These are phyloP conservation scores for Drosophila parthenogenetica DNA, from an alignment of 2,888 invertebrate species.

Conservation along the genomic window DNA sequence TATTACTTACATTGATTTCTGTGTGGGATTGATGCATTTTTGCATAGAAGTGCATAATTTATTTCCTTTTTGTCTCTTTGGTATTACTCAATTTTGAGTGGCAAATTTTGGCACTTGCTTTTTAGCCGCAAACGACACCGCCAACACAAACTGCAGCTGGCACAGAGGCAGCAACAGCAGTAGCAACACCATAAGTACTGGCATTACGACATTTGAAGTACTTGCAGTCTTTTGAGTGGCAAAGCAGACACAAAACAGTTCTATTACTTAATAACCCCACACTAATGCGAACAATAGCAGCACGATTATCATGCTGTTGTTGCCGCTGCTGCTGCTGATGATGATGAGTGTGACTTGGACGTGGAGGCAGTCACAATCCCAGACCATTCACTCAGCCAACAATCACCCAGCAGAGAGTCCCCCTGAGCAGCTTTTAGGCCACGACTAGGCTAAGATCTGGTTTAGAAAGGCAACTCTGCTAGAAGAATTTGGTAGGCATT, in stretches of 20 bases:
- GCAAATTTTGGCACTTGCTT: constrained; percentile 54
- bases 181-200: constrained; percentile 38
- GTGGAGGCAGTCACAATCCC: constrained; percentile 28
- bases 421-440: constrained; percentile 44
- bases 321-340: constrained; percentile 4
- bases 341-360: constrained; percentile 16
- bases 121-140: constrained; percentile 34
- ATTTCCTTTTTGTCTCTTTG: neutral
- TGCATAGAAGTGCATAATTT: no score
- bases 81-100: constrained; percentile 9
- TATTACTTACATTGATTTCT: no score
- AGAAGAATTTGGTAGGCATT: constrained; percentile 1
- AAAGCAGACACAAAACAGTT: constrained; percentile 65
- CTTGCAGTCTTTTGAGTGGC: constrained; percentile 31
- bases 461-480: constrained; percentile 64
- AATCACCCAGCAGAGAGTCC: constrained; percentile 26
- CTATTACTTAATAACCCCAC: constrained; percentile 78
- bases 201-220: constrained; percentile 59
- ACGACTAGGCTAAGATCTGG: constrained; percentile 57
- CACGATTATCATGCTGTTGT: constrained; percentile 52
- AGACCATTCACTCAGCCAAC: constrained; percentile 53
- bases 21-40: no score
- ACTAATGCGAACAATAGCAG: constrained; percentile 76
- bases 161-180: constrained; percentile 17
- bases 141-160: constrained; percentile 9